These are phyloP conservation scores for Parus major DNA, from an alignment of 2,113 vertebrate genomes.

Conservation along the genomic window DNA sequence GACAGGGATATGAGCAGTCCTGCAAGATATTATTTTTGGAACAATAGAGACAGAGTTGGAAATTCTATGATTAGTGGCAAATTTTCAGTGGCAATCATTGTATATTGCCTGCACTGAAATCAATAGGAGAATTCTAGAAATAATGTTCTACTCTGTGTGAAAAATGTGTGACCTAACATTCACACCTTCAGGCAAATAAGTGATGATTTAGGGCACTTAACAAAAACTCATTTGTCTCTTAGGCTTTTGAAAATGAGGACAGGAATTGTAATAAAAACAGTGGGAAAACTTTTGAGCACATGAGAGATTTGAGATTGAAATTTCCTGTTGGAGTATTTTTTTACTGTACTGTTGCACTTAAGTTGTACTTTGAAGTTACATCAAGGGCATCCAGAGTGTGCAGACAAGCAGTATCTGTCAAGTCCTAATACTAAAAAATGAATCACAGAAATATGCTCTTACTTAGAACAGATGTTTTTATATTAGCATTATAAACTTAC, in stretches of 20 bases:
- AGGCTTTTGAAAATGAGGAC: slow-evolving; percentile 24
- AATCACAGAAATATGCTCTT: not conserved
- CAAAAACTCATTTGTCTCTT: not conserved
- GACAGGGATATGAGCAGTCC: not conserved
- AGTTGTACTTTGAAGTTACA: slow-evolving; percentile 9
- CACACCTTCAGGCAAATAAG: slow-evolving; percentile 6
- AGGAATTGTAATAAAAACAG: not conserved
- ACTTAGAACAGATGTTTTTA: slow-evolving; percentile 13
- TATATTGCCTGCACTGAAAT: not conserved
- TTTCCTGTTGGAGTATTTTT: not conserved
- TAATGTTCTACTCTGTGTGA: not conserved
- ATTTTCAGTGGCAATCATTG: not conserved
- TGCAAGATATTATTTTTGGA: not conserved
- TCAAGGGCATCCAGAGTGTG: not conserved
- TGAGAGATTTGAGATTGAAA: not conserved
- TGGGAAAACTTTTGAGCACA: not conserved
- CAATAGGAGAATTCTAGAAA: not conserved
- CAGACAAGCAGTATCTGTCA: not conserved
- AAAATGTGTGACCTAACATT: not conserved
- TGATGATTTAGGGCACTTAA: not conserved
- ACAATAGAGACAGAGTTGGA: not conserved
- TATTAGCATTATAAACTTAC: not conserved
- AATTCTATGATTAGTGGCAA: not conserved
- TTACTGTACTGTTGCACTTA: not conserved
- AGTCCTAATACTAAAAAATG: not conserved